phyloP scores from a whole-genome alignment of 2,797 vertebrate genomes.

The Brachymystax lenok region DNA sequence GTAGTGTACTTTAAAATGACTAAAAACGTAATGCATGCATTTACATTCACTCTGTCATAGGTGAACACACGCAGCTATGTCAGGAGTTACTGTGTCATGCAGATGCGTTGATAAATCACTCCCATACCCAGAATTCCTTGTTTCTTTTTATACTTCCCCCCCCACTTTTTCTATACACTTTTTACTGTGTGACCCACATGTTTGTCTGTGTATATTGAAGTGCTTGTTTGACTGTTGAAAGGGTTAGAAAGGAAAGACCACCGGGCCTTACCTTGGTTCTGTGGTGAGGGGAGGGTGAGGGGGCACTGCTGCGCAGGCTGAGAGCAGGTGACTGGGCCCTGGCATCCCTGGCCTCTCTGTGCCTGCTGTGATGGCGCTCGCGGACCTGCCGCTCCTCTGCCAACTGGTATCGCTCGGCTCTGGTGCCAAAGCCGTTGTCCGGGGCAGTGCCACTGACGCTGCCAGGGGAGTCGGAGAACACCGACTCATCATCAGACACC shows the following conservation, averaged over 20 bases:
- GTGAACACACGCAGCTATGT: not conserved
- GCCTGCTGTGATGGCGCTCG: constrained; percentile 60
- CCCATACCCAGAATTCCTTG: not conserved
- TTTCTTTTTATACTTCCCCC: not conserved
- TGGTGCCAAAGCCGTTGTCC: constrained; percentile 66
- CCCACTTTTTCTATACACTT: not conserved
- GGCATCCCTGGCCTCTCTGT: constrained; percentile 63
- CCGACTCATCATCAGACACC: constrained; percentile 87
- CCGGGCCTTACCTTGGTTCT: constrained; percentile 66
- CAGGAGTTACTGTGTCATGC: not conserved
- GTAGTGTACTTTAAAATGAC: no score
- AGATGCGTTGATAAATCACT: not conserved
- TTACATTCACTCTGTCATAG: not conserved
- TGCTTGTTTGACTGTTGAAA: not conserved
- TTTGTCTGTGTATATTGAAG: not conserved
- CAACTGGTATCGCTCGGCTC: constrained; percentile 69
- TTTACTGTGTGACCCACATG: not conserved
- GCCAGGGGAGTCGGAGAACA: constrained; percentile 84
- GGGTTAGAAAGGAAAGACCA: not conserved
- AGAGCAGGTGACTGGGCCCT: constrained; percentile 67
- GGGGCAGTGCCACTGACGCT: constrained; percentile 43
- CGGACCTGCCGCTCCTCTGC: constrained; percentile 55
- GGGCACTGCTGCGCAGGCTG: constrained; percentile 62
- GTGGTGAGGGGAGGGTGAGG: constrained; percentile 68
- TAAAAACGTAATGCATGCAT: no score